phyloP scores from a whole-genome alignment of 2,797 vertebrate genomes.

The Propithecus deckenii region DNA sequence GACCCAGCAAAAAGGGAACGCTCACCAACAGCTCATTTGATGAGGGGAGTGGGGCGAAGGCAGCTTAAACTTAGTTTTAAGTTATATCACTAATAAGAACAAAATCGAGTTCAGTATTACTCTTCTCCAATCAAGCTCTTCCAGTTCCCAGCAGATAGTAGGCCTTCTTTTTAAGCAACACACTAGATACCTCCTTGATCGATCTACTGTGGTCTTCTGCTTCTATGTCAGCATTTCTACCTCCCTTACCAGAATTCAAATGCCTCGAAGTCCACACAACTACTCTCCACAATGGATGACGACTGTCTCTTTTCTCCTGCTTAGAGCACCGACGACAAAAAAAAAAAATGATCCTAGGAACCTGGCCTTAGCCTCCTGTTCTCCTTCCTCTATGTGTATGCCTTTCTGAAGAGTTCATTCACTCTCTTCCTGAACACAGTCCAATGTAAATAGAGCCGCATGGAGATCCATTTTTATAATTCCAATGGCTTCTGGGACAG shows the following conservation, averaged over 20 bases:
- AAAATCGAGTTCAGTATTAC: neutral
- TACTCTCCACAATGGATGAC: neutral
- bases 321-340: neutral
- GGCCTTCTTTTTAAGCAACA: neutral
- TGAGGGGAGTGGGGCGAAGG: neutral
- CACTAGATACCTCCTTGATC: accelerated
- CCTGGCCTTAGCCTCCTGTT: neutral
- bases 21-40: neutral
- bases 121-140: neutral
- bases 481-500: neutral
- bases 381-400: neutral
- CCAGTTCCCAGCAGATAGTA: neutral
- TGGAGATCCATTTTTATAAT: neutral
- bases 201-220: neutral
- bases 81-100: neutral
- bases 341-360: neutral
- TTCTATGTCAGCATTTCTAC: neutral
- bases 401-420: neutral
- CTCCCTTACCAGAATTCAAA: neutral
- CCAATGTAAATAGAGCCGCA: neutral
- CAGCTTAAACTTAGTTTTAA: neutral
- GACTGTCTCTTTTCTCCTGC: neutral
- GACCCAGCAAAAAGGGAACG: neutral
- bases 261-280: neutral
- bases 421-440: neutral